Evolutionary conservation across 2,888 invertebrate genomes (phyloP).

Genomic region (Exocentrus adspersus): DNA sequence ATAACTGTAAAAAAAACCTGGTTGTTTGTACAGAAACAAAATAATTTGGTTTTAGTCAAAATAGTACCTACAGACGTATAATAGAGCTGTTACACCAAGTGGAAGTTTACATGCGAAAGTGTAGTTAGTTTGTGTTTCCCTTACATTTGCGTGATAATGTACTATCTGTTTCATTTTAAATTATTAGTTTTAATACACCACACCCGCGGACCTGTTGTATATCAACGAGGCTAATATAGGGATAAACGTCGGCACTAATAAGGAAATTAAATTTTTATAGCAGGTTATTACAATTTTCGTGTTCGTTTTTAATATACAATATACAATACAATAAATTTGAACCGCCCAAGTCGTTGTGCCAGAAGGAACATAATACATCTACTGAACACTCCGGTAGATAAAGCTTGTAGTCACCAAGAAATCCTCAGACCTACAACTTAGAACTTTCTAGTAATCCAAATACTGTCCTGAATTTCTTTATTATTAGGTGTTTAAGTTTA

Average conservation of each 20-base stretch:
- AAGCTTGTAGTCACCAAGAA: too few relatives aligned
- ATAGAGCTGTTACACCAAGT: not conserved
- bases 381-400: too few relatives aligned
- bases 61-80: not conserved
- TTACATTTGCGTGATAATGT: not conserved
- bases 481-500: too few relatives aligned
- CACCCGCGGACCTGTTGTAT: not conserved
- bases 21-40: too few relatives aligned
- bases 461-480: too few relatives aligned
- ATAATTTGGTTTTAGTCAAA: not conserved
- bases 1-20: too few relatives aligned
- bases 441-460: too few relatives aligned
- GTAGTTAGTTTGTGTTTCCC: not conserved
- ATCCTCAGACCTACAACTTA: too few relatives aligned
- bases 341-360: too few relatives aligned
- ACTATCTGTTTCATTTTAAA: not conserved
- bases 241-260: not conserved
- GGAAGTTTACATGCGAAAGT: not conserved
- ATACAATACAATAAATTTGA: too few relatives aligned
- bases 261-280: not conserved
- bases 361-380: too few relatives aligned
- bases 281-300: not conserved
- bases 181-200: conserved; percentile 1
- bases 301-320: too few relatives aligned
- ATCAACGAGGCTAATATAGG: not conserved